phyloP scores from a whole-genome alignment of 1,140 invertebrate genomes.

The Lanistes nyassanus region DNA sequence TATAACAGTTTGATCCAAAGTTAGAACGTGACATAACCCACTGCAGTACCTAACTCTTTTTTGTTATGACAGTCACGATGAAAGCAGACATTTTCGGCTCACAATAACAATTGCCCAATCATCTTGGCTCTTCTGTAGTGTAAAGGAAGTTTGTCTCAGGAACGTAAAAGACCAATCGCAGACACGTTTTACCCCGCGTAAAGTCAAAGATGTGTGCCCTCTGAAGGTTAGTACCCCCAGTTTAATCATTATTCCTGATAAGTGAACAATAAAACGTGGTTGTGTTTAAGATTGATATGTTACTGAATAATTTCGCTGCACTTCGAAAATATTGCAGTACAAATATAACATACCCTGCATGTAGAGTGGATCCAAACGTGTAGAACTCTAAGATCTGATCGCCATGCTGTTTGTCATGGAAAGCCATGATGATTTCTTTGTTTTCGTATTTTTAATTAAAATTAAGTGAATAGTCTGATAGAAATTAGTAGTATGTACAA shows the following conservation, averaged over 20 bases:
- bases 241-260: slow-evolving; percentile 30
- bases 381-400: neutral
- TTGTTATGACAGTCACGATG: too few species aligned
- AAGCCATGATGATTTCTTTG: slow-evolving; percentile 14
- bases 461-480: neutral
- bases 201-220: slow-evolving; percentile 52
- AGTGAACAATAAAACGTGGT: neutral
- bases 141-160: slow-evolving; percentile 11
- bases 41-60: too few species aligned
- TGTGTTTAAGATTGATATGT: neutral
- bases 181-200: slow-evolving; percentile 51
- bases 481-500: too few species aligned
- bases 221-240: slow-evolving; percentile 50
- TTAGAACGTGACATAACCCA: too few species aligned
- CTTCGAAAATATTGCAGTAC: neutral
- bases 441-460: slow-evolving; percentile 24
- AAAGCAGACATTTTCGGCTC: too few species aligned
- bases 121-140: neutral
- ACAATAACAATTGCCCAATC: slow-evolving; percentile 1
- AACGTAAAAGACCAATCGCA: slow-evolving; percentile 44
- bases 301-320: slow-evolving; percentile 10
- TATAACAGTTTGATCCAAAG: too few species aligned
- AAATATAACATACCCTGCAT: neutral
- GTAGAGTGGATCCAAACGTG: neutral
- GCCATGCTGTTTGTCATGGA: slow-evolving; percentile 20